Percentiles rank a stretch among this genome's conserved stretches.
Conservation (phyloP, 2,888 invertebrate genomes). For the Nomada fabriciana region DNA sequence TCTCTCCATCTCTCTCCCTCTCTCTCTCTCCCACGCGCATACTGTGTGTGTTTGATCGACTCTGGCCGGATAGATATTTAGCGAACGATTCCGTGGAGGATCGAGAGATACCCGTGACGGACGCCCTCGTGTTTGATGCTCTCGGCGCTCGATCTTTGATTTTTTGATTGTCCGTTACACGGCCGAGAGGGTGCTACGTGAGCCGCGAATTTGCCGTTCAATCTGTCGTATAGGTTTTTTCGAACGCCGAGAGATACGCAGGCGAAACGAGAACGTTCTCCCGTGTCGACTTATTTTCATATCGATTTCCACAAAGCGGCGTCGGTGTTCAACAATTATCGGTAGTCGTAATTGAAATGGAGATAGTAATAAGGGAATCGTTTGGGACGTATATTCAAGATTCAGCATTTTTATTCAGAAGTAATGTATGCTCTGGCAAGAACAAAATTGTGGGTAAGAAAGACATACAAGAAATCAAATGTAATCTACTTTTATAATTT, state of each 20-base stretch:
- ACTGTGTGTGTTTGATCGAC: conserved; percentile 54
- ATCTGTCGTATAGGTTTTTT: conserved; percentile 25
- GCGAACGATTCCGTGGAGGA: conserved; percentile 35
- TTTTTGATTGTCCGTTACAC: conserved; percentile 27
- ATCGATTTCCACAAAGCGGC: conserved; percentile 12
- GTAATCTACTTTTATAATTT: too few species aligned
- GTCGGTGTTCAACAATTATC: too few species aligned
- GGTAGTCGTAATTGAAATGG: too few species aligned
- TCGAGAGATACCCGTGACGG: conserved; percentile 9
- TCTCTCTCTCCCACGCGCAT: not conserved
- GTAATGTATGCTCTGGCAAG: too few species aligned
- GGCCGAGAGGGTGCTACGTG: conserved; percentile 21
- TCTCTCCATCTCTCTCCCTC: not conserved
- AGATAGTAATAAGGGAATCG: too few species aligned
- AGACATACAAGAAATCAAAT: too few species aligned
- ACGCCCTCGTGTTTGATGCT: not conserved
- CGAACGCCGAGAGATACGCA: conserved; percentile 10
- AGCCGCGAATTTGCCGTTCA: conserved; percentile 34
- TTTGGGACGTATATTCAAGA: too few species aligned
- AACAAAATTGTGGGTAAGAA: too few species aligned
- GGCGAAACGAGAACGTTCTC: conserved; percentile 12
- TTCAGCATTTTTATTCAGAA: too few species aligned
- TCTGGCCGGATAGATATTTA: conserved; percentile 51
- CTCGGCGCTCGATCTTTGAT: conserved; percentile 28
- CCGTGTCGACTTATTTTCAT: conserved; percentile 30